Evolutionary conservation across 2,113 vertebrate genomes (phyloP).

Genomic region (Microtus ochrogaster): DNA sequence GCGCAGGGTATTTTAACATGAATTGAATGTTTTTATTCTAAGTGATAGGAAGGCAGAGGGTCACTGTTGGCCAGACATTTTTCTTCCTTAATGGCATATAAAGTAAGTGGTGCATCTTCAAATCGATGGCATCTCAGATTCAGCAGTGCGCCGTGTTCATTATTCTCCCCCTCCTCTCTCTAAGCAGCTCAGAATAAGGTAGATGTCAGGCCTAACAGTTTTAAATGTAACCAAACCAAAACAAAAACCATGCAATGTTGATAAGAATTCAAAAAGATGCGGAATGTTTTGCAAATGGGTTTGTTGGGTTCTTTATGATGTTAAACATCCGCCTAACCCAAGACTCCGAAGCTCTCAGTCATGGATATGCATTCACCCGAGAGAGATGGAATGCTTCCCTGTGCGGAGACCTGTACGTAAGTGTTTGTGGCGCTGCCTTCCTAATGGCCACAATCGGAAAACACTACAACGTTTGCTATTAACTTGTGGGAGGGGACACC

Average conservation of each 20-base stretch:
- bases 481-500: not conserved
- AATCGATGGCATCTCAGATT: constrained; percentile 22
- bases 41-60: not conserved
- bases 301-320: not conserved
- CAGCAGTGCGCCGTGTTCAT: not conserved
- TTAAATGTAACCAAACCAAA: not conserved
- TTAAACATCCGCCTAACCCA: not conserved
- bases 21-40: not conserved
- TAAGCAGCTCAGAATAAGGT: not conserved
- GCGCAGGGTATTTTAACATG: not conserved
- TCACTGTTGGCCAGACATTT: constrained; percentile 22
- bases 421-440: not conserved
- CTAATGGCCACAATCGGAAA: not conserved
- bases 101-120: constrained; percentile 40
- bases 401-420: not conserved
- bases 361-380: not conserved
- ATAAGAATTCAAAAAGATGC: not conserved
- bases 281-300: not conserved
- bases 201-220: not conserved
- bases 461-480: not conserved
- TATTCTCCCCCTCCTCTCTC: not conserved
- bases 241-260: not conserved
- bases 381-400: not conserved
- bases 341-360: not conserved
- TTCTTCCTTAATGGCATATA: constrained; percentile 42